Conservation (phyloP, 2,113 vertebrate species). For the Melanocharis versteri region DNA sequence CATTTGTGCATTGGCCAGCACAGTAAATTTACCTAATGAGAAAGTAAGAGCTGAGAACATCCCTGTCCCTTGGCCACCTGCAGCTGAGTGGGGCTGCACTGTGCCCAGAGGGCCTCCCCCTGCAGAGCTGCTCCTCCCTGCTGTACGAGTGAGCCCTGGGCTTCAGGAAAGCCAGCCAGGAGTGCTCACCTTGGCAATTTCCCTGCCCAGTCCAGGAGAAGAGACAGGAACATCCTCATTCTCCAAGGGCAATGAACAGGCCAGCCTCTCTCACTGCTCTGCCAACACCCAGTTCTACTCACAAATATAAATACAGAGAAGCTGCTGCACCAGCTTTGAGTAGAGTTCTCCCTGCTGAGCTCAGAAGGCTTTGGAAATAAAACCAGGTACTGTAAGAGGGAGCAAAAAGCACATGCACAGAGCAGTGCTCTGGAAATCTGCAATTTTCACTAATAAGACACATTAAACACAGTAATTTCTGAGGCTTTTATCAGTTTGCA, state of each 20-base stretch:
- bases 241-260: not conserved
- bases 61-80: not conserved
- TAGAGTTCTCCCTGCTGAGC: not conserved
- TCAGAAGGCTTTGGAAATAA: not conserved
- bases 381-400: not conserved
- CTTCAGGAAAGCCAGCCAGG: not conserved
- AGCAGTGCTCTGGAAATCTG: not conserved
- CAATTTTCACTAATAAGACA: not conserved
- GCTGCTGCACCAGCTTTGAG: not conserved
- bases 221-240: not conserved
- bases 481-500: not conserved
- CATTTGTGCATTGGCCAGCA: not conserved
- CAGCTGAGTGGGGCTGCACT: not conserved
- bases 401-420: not conserved
- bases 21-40: not conserved
- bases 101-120: not conserved
- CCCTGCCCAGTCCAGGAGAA: not conserved
- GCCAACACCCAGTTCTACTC: not conserved
- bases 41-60: accelerated
- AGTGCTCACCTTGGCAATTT: not conserved
- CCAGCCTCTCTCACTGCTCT: not conserved
- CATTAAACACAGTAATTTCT: not conserved
- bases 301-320: not conserved
- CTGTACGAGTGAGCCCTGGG: accelerated
- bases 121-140: not conserved